Base-by-base conservation (phyloP, 2,888 invertebrate genomes). In the Hipparchia sbordonii region DNA sequence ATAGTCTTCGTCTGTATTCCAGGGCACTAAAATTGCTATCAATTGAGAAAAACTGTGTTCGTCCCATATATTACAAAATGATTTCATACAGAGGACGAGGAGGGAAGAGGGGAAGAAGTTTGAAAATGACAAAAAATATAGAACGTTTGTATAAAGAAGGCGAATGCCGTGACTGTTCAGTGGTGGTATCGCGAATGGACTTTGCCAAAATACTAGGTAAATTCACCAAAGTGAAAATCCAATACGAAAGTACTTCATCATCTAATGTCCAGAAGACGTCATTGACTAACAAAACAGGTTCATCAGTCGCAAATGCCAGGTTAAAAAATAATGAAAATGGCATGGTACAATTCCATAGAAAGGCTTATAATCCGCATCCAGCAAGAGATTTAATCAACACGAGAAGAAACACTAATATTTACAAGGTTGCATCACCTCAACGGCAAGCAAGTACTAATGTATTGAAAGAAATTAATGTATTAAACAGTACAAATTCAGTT, bases 191-290 rank as follows among this genome's bases (percentile, higher is more conserved):
- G 77, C 89, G 89, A 76, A 92, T 94, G 93, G 92, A 94, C 82
- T 93, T 93, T 85, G 92, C 91, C 74, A 93, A 90, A 83, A 93
- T 93, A 78, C 82, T 93, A 74, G 93, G 93, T 75, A 93, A 90
- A 87, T 93, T 92, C 81, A 93, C 92, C 6, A 93, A 92, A 84
- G 93, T 93, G 2, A 93, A 93, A 82, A 93, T 93, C 63, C 91
- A 93, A 74, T 93, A 92, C 80, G 93, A 93, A 83, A 91, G 85
- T 74, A 87, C 82, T 79, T 80, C 86, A 6, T 82, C 87, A 6
- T 81, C 87, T 7, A 90, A 88, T 84, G 76, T 84, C 66, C 88
- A 87, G 80, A 84, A 84, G 73, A 79, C 77, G 23, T 46, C n/a
- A 9, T 62, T 54, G 12, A 39, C 4, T 2, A 70, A 54, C 23